Conservation (phyloP, 2,888 invertebrate genomes). For the Cataglyphis livida region DNA sequence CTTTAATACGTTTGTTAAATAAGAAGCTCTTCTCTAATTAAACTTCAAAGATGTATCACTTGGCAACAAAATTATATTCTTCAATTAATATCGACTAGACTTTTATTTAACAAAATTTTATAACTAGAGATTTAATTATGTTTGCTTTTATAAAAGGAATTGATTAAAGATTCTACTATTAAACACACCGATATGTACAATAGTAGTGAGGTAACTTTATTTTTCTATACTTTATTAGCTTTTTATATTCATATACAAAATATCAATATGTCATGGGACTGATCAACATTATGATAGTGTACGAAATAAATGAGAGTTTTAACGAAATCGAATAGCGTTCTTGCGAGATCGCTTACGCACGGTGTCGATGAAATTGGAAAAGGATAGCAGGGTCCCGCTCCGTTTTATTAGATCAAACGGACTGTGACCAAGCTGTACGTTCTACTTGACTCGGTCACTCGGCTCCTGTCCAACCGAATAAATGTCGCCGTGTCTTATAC, state of each 20-base stretch:
- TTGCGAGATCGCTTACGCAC: constrained; percentile 25
- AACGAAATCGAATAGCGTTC: not conserved
- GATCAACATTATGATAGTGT: not conserved
- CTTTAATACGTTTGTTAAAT: not conserved
- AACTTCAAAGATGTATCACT: not conserved
- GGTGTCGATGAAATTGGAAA: constrained; percentile 62
- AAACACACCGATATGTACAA: not conserved
- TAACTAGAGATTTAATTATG: not conserved
- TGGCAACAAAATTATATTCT: not conserved
- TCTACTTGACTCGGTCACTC: constrained; percentile 83
- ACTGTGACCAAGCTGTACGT: constrained; percentile 82
- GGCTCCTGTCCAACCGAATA: constrained; percentile 82
- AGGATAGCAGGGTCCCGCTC: constrained; percentile 73
- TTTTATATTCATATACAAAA: not conserved
- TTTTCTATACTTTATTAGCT: not conserved
- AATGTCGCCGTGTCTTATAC: constrained; percentile 76
- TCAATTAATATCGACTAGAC: not conserved
- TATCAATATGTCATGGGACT: not conserved
- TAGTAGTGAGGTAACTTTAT: not conserved
- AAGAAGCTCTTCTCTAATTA: not conserved
- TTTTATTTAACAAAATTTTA: constrained; percentile 1
- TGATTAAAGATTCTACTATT: not conserved
- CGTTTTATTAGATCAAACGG: constrained; percentile 81
- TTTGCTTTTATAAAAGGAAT: not conserved
- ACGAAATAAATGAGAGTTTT: not conserved